Evolutionary conservation across 2,113 vertebrate genomes (phyloP).

Genomic region (Lipophrys pholis): DNA sequence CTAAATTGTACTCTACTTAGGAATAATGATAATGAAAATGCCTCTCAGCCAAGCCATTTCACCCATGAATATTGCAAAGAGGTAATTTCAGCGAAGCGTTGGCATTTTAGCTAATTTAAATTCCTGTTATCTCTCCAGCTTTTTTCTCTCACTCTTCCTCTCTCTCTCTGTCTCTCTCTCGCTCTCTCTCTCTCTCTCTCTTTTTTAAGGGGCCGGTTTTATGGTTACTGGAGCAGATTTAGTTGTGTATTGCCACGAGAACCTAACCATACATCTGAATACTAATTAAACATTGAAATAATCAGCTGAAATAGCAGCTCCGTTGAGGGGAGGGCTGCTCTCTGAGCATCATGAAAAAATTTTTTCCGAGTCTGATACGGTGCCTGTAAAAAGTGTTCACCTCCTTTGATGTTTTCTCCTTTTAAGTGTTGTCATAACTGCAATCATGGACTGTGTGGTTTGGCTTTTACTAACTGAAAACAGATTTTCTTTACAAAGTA

Average conservation of each 20-base stretch:
- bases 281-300: slow-evolving; percentile 79
- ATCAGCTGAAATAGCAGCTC: slow-evolving; percentile 55
- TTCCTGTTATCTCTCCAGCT: slow-evolving; percentile 66
- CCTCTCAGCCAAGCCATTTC: slow-evolving; percentile 77
- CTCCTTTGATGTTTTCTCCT: too few species aligned
- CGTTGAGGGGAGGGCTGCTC: neutral
- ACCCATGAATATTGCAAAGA: slow-evolving; percentile 79
- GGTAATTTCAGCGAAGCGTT: slow-evolving; percentile 75
- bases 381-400: too few species aligned
- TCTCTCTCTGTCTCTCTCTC: too few species aligned
- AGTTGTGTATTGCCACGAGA: slow-evolving; percentile 64
- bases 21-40: slow-evolving; percentile 79
- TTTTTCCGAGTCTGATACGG: slow-evolving; percentile 75
- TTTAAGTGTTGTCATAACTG: too few species aligned
- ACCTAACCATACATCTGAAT: slow-evolving; percentile 68
- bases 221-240: slow-evolving; percentile 66
- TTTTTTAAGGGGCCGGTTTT: slow-evolving; percentile 53
- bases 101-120: slow-evolving; percentile 83
- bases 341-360: slow-evolving; percentile 24
- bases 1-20: slow-evolving; percentile 77
- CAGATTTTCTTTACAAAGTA: too few species aligned
- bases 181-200: too few species aligned
- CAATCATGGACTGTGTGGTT: too few species aligned
- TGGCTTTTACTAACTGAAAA: too few species aligned
- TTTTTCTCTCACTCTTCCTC: neutral